Evolutionary conservation across 2,113 vertebrate genomes (phyloP).

Genomic region (Zosterops lateralis): DNA sequence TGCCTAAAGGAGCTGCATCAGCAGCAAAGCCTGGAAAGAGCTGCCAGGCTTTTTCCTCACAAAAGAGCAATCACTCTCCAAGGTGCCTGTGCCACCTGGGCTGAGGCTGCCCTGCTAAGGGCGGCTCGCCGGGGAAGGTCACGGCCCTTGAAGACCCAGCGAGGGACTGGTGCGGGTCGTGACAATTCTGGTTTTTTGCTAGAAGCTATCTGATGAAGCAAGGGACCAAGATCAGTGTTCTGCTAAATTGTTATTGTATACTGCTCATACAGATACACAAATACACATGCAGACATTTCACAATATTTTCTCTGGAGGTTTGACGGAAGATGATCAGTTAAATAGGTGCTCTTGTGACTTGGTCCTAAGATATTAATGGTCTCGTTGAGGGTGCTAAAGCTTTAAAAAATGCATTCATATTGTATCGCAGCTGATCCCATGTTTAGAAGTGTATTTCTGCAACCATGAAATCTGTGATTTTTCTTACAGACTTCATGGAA

Average conservation of each 20-base stretch:
- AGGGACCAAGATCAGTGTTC: neutral
- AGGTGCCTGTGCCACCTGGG: no score
- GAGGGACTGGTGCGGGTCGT: no score
- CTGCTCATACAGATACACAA: neutral
- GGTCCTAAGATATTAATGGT: neutral
- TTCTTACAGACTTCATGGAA: neutral
- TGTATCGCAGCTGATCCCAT: rapidly evolving
- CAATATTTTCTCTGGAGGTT: neutral
- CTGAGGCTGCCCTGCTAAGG: no score
- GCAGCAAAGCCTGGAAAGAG: no score
- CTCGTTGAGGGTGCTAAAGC: neutral
- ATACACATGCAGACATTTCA: neutral
- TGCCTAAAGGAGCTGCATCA: no score
- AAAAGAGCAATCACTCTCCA: no score
- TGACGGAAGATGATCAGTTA: neutral
- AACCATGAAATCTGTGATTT: neutral
- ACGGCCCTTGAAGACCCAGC: no score
- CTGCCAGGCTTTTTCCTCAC: no score
- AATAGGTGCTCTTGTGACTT: neutral
- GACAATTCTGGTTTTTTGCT: neutral
- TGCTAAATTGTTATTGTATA: neutral
- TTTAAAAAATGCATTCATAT: neutral
- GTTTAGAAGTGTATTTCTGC: neutral
- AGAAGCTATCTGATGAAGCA: neutral
- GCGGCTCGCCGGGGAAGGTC: no score